A percentile compares a stretch with the other conserved stretches of the same genome.
phyloP scores from a whole-genome alignment of 1,140 invertebrate genomes.

The Charaxes varanes region DNA sequence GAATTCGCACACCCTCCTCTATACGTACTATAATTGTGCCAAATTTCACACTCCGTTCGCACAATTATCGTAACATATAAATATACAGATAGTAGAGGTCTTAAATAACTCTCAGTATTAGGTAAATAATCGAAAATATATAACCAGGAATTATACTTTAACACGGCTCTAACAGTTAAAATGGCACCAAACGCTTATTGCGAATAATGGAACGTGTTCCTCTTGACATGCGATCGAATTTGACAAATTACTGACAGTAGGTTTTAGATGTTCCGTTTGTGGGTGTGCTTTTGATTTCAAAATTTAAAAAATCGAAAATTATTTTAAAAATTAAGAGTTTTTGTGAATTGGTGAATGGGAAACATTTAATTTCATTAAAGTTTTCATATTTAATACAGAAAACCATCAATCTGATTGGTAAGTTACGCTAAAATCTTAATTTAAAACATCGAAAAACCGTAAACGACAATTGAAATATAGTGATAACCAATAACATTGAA shows the following conservation, averaged over 20 bases:
- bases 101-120: no score
- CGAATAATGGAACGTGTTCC: constrained; percentile 21
- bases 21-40: no score
- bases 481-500: background rate
- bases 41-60: no score
- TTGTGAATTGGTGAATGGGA: constrained; percentile 9
- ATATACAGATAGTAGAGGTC: no score
- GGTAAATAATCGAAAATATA: no score
- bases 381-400: background rate
- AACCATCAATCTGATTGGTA: constrained; percentile 32
- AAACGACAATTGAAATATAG: constrained; percentile 29
- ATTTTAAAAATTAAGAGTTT: background rate
- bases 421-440: constrained; percentile 29
- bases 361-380: constrained; percentile 4
- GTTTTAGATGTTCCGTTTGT: constrained; percentile 42
- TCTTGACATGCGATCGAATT: constrained; percentile 33
- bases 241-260: constrained; percentile 34
- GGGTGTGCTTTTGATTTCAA: constrained; percentile 32
- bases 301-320: constrained; percentile 19
- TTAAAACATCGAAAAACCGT: constrained; percentile 14
- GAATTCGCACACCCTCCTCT: no score
- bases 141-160: no score
- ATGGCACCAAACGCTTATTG: no score
- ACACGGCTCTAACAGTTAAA: no score
- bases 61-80: no score